A percentile compares a stretch with the other conserved stretches of the same genome.
Conservation (phyloP, 2,797 vertebrate genomes). For the Pseudochromis fuscus region DNA sequence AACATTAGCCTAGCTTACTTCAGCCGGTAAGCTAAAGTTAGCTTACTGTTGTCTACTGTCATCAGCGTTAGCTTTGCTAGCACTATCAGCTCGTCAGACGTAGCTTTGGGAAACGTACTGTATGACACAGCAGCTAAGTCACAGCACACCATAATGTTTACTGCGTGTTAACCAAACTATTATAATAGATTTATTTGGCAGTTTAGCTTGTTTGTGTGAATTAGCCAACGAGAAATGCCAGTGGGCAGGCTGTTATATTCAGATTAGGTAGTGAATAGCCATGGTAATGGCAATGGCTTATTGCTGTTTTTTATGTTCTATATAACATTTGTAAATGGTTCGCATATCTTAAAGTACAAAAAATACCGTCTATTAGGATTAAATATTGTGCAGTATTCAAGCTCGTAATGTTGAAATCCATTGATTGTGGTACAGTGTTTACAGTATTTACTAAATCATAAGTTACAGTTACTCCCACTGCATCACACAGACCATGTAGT, state of each 20-base stretch:
- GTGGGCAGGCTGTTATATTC: background rate
- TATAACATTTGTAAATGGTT: background rate
- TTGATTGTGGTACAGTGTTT: no score
- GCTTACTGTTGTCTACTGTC: conserved; percentile 51
- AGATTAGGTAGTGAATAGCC: background rate
- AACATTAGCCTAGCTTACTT: conserved; percentile 34
- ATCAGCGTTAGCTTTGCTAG: conserved; percentile 6
- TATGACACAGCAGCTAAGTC: background rate
- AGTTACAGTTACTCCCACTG: background rate
- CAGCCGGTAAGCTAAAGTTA: conserved; percentile 61
- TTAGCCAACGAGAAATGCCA: background rate
- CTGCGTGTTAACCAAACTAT: background rate
- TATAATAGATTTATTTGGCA: background rate
- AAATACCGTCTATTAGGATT: background rate
- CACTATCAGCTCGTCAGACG: no score
- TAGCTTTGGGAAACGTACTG: background rate
- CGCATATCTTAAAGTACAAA: background rate
- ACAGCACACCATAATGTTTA: background rate
- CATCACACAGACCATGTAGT: background rate
- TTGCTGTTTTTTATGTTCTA: background rate
- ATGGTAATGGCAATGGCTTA: background rate
- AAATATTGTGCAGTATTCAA: background rate
- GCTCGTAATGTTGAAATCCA: background rate
- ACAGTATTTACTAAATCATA: background rate
- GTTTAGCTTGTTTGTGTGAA: background rate